Conservation (phyloP, 2,888 invertebrate genomes). For the Aporophyla nigra region DNA sequence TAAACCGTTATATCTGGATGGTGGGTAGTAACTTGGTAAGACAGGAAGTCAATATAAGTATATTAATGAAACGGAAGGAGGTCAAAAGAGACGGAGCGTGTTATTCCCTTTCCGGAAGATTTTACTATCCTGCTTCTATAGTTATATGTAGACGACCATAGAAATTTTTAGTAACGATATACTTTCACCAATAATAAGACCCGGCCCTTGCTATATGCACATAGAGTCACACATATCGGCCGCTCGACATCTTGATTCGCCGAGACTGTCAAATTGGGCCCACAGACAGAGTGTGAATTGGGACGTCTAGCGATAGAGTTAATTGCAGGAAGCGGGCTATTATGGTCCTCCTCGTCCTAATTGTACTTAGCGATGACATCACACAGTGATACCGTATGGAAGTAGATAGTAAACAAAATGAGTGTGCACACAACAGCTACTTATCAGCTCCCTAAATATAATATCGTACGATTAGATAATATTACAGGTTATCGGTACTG, state of each 20-base stretch:
- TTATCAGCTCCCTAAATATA: constrained; percentile 51
- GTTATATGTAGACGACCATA: neutral
- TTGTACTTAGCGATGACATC: constrained; percentile 45
- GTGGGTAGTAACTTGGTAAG: constrained; percentile 24
- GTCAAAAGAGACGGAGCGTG: neutral
- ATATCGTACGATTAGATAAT: constrained; percentile 60
- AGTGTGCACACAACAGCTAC: constrained; percentile 22
- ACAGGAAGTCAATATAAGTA: constrained; percentile 30
- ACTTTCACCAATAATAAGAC: neutral
- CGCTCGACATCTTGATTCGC: constrained; percentile 22
- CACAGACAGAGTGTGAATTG: constrained; percentile 43
- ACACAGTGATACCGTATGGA: constrained; percentile 6
- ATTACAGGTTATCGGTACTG: constrained; percentile 42
- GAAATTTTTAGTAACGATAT: neutral
- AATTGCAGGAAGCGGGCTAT: constrained; percentile 55
- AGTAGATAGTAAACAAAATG: constrained; percentile 20
- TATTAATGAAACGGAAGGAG: constrained; percentile 26
- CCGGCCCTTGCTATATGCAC: neutral
- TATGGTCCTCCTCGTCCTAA: constrained; percentile 41
- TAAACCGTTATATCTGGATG: constrained; percentile 15
- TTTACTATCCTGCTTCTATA: neutral
- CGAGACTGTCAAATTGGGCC: constrained; percentile 30
- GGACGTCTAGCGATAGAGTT: constrained; percentile 49
- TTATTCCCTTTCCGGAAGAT: neutral
- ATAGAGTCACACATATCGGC: neutral